phyloP scores from a whole-genome alignment of 1,140 invertebrate species.

The Ganaspis sp. region DNA sequence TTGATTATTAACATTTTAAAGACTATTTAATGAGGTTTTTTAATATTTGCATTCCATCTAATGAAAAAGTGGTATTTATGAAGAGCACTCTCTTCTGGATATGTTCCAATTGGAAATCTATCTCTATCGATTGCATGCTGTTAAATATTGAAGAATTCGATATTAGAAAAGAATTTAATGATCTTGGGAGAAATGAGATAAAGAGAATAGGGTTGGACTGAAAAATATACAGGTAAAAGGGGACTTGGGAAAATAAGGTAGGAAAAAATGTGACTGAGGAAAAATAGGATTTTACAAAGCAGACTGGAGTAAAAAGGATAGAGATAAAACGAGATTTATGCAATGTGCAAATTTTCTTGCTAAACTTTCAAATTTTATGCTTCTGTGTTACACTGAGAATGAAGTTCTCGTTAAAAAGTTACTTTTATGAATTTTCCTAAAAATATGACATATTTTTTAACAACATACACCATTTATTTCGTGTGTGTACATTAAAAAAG shows the following conservation, averaged over 20 bases:
- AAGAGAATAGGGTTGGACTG: background rate
- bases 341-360: constrained; percentile 27
- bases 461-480: no score
- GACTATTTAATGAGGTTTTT: no score
- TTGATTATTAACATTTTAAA: no score
- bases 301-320: constrained; percentile 19
- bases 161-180: background rate
- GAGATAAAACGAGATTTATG: constrained; percentile 30
- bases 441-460: background rate
- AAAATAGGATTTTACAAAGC: constrained; percentile 26
- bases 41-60: no score
- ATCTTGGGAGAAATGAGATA: background rate
- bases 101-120: background rate
- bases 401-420: background rate
- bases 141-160: background rate
- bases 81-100: no score
- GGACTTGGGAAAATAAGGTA: background rate
- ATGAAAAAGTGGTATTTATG: no score
- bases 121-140: background rate
- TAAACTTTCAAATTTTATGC: constrained; percentile 26
- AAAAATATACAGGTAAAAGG: background rate
- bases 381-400: background rate
- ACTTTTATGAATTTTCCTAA: background rate
- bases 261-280: background rate
- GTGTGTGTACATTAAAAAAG: no score